Evolutionary conservation across 1,140 invertebrate genomes (phyloP).

Genomic region (Drosophila simulans): DNA sequence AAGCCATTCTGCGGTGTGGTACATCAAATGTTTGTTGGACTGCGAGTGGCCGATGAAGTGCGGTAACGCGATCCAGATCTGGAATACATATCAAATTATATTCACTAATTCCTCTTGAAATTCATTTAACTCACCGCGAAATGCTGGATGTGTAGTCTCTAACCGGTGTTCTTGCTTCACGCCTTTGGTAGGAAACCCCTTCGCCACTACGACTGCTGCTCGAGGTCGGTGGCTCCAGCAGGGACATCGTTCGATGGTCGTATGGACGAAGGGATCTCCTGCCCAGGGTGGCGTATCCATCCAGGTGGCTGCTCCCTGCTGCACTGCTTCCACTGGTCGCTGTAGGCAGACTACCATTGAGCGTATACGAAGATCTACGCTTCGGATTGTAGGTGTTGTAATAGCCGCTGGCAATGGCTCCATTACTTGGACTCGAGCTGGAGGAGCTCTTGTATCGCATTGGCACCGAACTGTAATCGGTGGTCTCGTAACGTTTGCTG

Average conservation of each 20-base stretch:
- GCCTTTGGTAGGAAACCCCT: conserved; percentile 53
- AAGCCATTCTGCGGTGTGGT: conserved; percentile 84
- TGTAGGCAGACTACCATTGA: conserved; percentile 65
- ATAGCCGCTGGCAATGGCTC: conserved; percentile 56
- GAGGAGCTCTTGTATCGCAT: conserved; percentile 76
- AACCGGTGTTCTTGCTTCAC: conserved; percentile 66
- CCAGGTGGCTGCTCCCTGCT: conserved; percentile 50
- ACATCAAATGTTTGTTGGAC: conserved; percentile 84
- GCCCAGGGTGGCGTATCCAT: conserved; percentile 82
- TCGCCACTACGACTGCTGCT: conserved; percentile 32
- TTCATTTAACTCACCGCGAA: conserved; percentile 58
- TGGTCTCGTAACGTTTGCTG: conserved; percentile 64
- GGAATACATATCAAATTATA: background rate
- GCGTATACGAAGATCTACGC: conserved; percentile 76
- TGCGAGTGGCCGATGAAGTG: conserved; percentile 77
- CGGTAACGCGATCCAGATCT: conserved; percentile 79
- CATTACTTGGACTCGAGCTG: conserved; percentile 77
- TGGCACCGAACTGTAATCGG: conserved; percentile 67
- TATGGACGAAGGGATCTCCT: conserved; percentile 72
- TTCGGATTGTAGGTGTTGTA: conserved; percentile 83
- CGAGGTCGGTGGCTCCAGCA: conserved; percentile 66
- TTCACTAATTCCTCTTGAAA: background rate
- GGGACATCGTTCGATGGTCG: conserved; percentile 80
- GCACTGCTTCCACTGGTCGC: conserved; percentile 36
- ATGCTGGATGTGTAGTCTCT: conserved; percentile 76